Percentiles rank a stretch among this genome's conserved stretches.
phyloP scores from a whole-genome alignment of 2,888 invertebrate species.

The Rhabditoides inermis region DNA sequence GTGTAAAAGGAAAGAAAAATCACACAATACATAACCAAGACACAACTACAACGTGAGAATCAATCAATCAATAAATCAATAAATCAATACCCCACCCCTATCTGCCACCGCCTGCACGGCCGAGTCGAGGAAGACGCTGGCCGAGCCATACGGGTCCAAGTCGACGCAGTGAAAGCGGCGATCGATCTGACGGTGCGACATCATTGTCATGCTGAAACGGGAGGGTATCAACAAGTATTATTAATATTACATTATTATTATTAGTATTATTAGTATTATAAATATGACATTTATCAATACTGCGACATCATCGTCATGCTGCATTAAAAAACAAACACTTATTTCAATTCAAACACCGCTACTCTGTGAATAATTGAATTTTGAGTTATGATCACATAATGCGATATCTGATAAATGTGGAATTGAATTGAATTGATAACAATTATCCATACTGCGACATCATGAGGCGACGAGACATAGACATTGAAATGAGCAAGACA shows the following conservation, averaged over 20 bases:
- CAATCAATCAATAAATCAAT: no score
- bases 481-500: no score
- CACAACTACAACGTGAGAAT: no score
- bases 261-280: no score
- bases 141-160: conserved; percentile 93
- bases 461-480: no score
- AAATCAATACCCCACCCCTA: conserved; percentile 45
- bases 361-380: not conserved
- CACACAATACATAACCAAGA: not conserved
- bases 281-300: no score
- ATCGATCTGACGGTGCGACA: conserved; percentile 64
- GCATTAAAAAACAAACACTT: conserved; percentile 35
- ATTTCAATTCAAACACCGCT: conserved; percentile 5
- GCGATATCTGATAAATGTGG: no score
- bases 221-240: no score
- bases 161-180: conserved; percentile 81
- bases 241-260: not conserved
- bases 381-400: no score
- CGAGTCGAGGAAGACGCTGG: conserved; percentile 79
- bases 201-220: conserved; percentile 72
- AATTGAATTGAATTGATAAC: no score
- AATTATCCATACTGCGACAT: no score
- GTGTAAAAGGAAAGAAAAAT: not conserved
- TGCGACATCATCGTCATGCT: conserved; percentile 79
- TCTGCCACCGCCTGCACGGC: conserved; percentile 63